A percentile compares a stretch with the other conserved stretches of the same genome.
Evolutionary conservation across 2,797 vertebrate species (phyloP).

Genomic region (Pelobates cultripes): DNA sequence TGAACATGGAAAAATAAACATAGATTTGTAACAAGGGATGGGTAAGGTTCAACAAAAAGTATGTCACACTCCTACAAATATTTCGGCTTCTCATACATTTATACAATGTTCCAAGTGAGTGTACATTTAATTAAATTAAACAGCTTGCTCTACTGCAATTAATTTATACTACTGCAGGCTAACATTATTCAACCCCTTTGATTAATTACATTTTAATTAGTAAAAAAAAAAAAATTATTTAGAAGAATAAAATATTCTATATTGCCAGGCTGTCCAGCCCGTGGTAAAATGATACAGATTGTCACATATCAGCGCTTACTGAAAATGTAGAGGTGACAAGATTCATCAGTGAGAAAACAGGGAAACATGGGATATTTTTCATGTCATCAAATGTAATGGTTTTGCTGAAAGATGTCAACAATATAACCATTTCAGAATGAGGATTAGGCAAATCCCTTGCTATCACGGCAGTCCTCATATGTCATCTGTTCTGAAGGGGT

Average conservation of each 20-base stretch:
- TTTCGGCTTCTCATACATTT: neutral
- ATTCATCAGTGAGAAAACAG: no score
- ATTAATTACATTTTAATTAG: slow-evolving; percentile 30
- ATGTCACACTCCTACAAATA: no score
- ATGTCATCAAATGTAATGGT: no score
- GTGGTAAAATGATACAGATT: neutral
- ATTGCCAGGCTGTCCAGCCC: slow-evolving; percentile 22
- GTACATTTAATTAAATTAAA: slow-evolving; percentile 37
- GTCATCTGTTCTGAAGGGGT: neutral
- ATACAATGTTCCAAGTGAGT: slow-evolving; percentile 10
- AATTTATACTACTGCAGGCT: slow-evolving; percentile 12
- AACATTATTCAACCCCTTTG: slow-evolving; percentile 30
- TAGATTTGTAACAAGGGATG: no score
- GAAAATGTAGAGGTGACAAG: no score
- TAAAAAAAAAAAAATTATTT: slow-evolving; percentile 20
- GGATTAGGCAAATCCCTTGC: neutral
- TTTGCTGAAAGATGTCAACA: no score
- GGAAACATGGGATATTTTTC: no score
- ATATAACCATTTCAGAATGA: no score
- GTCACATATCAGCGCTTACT: no score
- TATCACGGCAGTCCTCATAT: neutral
- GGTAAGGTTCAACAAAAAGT: no score
- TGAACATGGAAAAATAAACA: no score
- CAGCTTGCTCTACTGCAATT: slow-evolving; percentile 23
- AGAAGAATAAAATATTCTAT: slow-evolving; percentile 17